Evolutionary conservation across 2,888 invertebrate genomes (phyloP), one percentile per base, ranked within the genome.

Genomic region (Frankliniella fusca): DNA sequence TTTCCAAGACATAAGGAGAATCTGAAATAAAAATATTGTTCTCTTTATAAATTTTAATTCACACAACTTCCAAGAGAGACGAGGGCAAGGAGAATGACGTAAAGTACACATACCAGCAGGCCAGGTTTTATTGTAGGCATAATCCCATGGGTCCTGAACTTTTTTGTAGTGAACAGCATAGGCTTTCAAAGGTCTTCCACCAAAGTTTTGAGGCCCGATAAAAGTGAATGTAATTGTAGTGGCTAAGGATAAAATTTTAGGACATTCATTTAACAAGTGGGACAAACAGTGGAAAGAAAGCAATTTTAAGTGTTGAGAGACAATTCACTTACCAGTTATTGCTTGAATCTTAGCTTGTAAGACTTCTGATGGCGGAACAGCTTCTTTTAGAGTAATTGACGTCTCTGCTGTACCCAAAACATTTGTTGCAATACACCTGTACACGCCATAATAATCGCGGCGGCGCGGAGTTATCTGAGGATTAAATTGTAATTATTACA

Each of bases 151-250:
- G 80, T 91, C 90, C 82, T 89, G 88, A 81, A 92, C 92, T 84
- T 93, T 92, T 86, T 93, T 94, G 87, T 94, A 97, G 87, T 95
- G 93, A 0, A 93, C 93, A 20, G 92, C 91, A 86, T 92, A 94
- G 0, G 94, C 92, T 83, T 91, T 90, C 79, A 95, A 90, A 3
- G 95, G 95, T 82, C 96, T 90, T 18, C 95, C 96, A 83, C 93
- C 91, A 84, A 93, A 92, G 85, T 93, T 92, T 3, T 92, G 89
- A 0, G 96, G 96, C 0, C 94, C 94, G 3, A 92, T 89, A 81
- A 97, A 93, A 80, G 91, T 91, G 88, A 96, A 97, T 81, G 93
- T 93, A 80, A 96, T 93, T 12, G 95, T 95, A 8, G 96, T 96
- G 0, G 97, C 96, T 85, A 87, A 80, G 84, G 10, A 83, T 80